Conservation (phyloP, 2,113 vertebrate genomes). For the Anas platyrhynchos region DNA sequence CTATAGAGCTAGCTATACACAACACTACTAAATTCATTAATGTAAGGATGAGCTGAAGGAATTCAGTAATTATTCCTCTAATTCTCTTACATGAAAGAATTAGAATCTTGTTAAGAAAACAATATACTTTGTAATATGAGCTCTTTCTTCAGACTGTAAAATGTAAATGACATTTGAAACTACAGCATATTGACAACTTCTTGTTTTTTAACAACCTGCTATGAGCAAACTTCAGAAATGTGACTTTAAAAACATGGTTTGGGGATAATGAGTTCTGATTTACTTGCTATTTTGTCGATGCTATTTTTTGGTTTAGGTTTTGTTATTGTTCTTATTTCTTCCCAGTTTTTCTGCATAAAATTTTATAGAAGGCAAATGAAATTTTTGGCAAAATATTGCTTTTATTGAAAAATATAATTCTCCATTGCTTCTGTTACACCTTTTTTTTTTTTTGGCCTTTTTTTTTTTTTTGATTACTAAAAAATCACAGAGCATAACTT, state of each 20-base stretch:
- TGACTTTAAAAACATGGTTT: neutral
- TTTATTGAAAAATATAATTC: neutral
- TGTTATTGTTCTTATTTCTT: no score
- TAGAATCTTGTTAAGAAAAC: slow-evolving; percentile 4
- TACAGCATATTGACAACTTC: neutral
- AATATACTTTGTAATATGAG: neutral
- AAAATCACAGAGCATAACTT: neutral
- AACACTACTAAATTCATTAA: neutral
- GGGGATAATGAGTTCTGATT: neutral
- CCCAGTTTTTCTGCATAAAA: neutral
- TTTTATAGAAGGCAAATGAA: neutral
- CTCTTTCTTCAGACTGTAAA: neutral
- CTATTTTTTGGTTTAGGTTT: neutral
- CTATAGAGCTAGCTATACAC: neutral
- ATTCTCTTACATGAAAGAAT: neutral
- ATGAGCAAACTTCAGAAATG: neutral
- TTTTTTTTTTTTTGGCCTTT: fast-evolving
- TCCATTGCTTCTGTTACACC: neutral
- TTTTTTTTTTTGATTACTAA: neutral
- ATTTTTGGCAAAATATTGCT: neutral
- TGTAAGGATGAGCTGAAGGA: neutral
- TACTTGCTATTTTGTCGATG: neutral
- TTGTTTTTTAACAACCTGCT: neutral
- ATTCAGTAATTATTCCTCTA: neutral
- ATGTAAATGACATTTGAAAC: neutral